Conservation (phyloP, 2,888 invertebrate species). For the Drosophila anomelani region DNA sequence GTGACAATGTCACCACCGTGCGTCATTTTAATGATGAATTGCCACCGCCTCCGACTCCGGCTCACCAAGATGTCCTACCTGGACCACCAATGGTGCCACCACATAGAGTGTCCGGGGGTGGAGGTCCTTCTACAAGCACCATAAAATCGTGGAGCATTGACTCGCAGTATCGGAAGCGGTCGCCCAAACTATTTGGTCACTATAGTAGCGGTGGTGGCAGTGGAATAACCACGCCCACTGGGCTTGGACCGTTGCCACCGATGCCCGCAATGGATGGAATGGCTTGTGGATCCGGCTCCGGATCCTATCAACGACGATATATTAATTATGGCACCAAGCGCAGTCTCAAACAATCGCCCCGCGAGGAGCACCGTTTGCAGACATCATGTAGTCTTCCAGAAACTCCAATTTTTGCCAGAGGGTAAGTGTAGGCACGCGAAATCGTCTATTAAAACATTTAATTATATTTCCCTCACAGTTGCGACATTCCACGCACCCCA, state of each 20-base stretch:
- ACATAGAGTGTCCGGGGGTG: conserved; percentile 86
- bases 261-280: conserved; percentile 53
- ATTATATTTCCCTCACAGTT: conserved; percentile 78
- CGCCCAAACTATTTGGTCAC: conserved; percentile 85
- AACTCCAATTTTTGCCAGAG: conserved; percentile 94
- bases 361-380: conserved; percentile 89
- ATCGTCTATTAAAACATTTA: background rate
- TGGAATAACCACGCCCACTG: conserved; percentile 80
- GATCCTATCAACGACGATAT: conserved; percentile 85
- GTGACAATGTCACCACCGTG: conserved; percentile 73
- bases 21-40: conserved; percentile 80
- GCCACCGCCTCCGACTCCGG: conserved; percentile 80
- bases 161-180: conserved; percentile 89
- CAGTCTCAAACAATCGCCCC: conserved; percentile 86
- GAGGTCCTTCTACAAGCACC: conserved; percentile 87
- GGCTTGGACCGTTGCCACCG: conserved; percentile 67
- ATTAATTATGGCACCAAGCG: conserved; percentile 85
- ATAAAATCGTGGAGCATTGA: conserved; percentile 95
- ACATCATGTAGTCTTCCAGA: conserved; percentile 95
- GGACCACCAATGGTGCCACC: conserved; percentile 51
- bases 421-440: conserved; percentile 78
- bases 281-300: conserved; percentile 83
- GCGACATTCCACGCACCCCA: conserved; percentile 93
- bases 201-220: conserved; percentile 84
- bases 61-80: conserved; percentile 70